A percentile compares a stretch with the other conserved stretches of the same genome.
phyloP scores from a whole-genome alignment of 2,888 invertebrate species.

The Brachyopa scutellaris region DNA sequence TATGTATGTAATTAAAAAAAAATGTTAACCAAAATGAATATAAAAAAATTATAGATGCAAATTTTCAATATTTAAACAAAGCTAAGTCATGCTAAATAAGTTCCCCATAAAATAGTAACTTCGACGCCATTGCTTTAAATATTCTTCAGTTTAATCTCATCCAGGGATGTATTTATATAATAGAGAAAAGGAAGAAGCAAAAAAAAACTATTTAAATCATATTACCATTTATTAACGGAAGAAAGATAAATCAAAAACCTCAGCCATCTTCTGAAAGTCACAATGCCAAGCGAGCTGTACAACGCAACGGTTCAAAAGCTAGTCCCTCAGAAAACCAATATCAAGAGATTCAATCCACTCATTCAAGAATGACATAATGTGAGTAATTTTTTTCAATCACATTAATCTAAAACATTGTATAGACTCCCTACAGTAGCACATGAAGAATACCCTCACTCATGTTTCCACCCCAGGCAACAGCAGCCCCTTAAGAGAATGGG shows the following conservation, averaged over 20 bases:
- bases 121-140: too few relatives aligned
- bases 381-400: conserved; percentile 62
- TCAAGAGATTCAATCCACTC: conserved; percentile 26
- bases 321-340: conserved; percentile 2
- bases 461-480: conserved; percentile 8
- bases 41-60: too few relatives aligned
- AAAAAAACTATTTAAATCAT: too few relatives aligned
- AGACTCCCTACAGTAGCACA: conserved; percentile 7
- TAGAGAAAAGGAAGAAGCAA: too few relatives aligned
- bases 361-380: conserved; percentile 61
- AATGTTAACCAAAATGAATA: too few relatives aligned
- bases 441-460: conserved; percentile 8
- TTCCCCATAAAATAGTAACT: too few relatives aligned
- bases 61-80: too few relatives aligned
- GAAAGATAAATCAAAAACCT: not conserved
- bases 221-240: not conserved
- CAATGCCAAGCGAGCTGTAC: not conserved
- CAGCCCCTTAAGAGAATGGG: conserved; percentile 1
- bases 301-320: not conserved
- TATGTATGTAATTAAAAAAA: conserved; percentile 26
- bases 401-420: conserved; percentile 60
- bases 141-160: too few relatives aligned
- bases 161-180: too few relatives aligned
- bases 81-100: too few relatives aligned
- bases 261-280: not conserved